Base-by-base conservation (phyloP, 2,888 invertebrate genomes). In the Salticus scenicus region DNA sequence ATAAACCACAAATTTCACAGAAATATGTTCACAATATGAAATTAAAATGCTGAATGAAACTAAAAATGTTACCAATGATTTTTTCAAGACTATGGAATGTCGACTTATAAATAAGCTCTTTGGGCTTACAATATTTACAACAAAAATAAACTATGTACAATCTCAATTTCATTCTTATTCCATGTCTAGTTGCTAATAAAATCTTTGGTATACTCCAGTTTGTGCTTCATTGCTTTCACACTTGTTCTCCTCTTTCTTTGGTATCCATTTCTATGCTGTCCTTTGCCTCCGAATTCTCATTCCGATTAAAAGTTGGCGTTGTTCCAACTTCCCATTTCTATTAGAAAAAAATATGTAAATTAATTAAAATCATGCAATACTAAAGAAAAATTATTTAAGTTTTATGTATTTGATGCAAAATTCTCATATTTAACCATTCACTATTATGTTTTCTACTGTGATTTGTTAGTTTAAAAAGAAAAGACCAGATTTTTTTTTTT, bases 281-380 rank as follows among this genome's bases (percentile, higher is more conserved):
- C 7, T 20, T 76, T 42, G 42, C 10, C 20, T 28, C 57, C 24
- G 33, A 57, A 41, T 33, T 76, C 12, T 28, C 33, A 37, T 47
- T 64, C 10, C 47, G 14, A 0, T 75, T 70, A 20, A 84, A 28
- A 12, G 27, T 47, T 20, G 83, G 83, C 7, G 77, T 77, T 14
- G 73, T 31, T 10, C 83, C 83, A 8, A 17, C n/a, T 57, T 63
- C 51, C n/a, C 72, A 12, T 33, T 77, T 67, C 83, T 84, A 41
- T 57, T 20, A 41, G 28, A 33, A 64, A 20, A 57, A 1, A 66
- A 57, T n/a, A n/a, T n/a, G n/a, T n/a, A n/a, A n/a, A n/a, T n/a
- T n/a, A n/a, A 51, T 2, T 20, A 8, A 51, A 51, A n/a, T n/a
- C n/a, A n/a, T n/a, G n/a, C n/a, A n/a, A n/a, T n/a, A n/a, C n/a